phyloP scores from a whole-genome alignment of 1,140 invertebrate genomes.

The Sarcophaga bullata region DNA sequence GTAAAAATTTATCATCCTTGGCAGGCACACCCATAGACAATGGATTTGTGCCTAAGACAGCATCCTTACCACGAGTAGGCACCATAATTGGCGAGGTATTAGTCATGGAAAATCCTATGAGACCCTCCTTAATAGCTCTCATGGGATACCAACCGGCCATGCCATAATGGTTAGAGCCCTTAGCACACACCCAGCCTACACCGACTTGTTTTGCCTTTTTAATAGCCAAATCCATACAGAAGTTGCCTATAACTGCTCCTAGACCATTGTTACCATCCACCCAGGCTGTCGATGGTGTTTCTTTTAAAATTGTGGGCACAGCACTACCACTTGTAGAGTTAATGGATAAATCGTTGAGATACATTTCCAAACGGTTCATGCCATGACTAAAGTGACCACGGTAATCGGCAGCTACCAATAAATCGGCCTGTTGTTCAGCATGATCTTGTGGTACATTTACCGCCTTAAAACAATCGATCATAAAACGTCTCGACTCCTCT shows the following conservation, averaged over 20 bases:
- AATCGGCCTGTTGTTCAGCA: conserved; percentile 78
- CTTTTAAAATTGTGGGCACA: conserved; percentile 75
- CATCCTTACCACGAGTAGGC: conserved; percentile 82
- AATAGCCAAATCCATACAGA: conserved; percentile 89
- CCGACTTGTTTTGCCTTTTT: conserved; percentile 85
- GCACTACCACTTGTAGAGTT: conserved; percentile 69
- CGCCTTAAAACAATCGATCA: conserved; percentile 77
- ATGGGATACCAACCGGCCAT: conserved; percentile 90
- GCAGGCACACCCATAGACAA: conserved; percentile 82
- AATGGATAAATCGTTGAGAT: conserved; percentile 73
- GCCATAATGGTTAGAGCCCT: conserved; percentile 70
- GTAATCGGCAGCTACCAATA: conserved; percentile 85
- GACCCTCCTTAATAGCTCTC: conserved; percentile 77
- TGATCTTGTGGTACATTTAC: conserved; percentile 75
- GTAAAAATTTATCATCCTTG: conserved; percentile 76
- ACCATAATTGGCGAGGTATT: conserved; percentile 92
- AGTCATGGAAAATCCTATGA: conserved; percentile 91
- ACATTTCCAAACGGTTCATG: conserved; percentile 84
- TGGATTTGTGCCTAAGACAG: conserved; percentile 89
- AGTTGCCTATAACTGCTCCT: conserved; percentile 90
- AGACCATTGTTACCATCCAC: conserved; percentile 86
- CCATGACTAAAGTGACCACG: conserved; percentile 93
- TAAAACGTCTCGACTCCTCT: conserved; percentile 78
- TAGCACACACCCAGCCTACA: conserved; percentile 86
- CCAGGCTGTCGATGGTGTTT: conserved; percentile 81